These are phyloP conservation scores for Tadarida brasiliensis DNA, from an alignment of 2,797 vertebrate species.

Conservation along the genomic window DNA sequence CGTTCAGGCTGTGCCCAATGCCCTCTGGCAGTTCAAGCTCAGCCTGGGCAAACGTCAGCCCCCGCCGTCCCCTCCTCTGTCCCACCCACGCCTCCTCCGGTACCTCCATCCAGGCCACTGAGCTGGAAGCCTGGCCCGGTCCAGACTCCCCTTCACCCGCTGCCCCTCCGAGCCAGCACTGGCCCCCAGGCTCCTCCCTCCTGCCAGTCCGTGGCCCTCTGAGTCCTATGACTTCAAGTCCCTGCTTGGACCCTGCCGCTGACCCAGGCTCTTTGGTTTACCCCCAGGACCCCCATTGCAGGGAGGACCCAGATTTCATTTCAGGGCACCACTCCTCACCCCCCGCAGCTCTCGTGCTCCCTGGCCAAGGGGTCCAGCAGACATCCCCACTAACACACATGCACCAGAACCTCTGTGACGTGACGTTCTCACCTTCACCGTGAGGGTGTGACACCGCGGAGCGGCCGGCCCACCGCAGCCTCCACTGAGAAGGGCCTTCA, in stretches of 20 bases:
- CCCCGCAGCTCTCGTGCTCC: neutral
- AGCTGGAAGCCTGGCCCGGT: neutral
- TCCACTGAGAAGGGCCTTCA: neutral
- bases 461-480: neutral
- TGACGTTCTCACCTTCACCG: neutral
- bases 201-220: neutral
- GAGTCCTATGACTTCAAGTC: no score
- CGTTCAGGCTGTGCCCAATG: neutral
- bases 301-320: neutral
- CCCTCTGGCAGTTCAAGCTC: no score
- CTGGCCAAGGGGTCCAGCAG: neutral
- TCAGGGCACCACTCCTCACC: neutral
- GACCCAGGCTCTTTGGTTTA: neutral
- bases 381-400: neutral
- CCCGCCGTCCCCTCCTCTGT: neutral
- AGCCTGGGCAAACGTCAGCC: neutral
- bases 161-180: neutral
- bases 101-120: neutral
- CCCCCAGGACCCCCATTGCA: neutral
- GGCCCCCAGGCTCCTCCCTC: neutral
- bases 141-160: neutral
- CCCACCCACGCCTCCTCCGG: neutral
- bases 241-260: neutral
- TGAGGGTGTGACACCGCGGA: neutral
- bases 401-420: rapidly evolving